phyloP scores from a whole-genome alignment of 2,888 invertebrate genomes.

The Dynastes tityus region DNA sequence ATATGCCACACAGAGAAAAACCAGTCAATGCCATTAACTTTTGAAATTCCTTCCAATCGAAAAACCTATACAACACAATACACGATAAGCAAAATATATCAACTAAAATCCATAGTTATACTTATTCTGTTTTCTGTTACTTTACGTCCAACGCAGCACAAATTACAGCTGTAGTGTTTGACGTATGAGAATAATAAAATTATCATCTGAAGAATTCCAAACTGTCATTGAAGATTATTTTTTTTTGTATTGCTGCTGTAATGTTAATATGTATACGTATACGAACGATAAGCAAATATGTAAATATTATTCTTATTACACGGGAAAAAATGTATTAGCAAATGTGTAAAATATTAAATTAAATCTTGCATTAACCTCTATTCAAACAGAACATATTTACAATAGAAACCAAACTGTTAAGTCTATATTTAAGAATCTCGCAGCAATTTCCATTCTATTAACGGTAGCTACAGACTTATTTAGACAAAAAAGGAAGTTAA shows the following conservation, averaged over 20 bases:
- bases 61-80: constrained; percentile 4
- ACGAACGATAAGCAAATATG: neutral
- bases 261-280: neutral
- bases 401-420: no score
- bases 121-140: no score
- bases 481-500: constrained; percentile 9
- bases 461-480: constrained; percentile 7
- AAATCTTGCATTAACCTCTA: no score
- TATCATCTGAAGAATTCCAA: constrained; percentile 2
- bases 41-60: constrained; percentile 11
- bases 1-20: constrained; percentile 7
- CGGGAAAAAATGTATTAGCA: no score
- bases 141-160: neutral
- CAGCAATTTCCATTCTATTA: neutral
- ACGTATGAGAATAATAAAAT: neutral
- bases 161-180: constrained; percentile 17
- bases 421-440: no score
- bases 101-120: no score
- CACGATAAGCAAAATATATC: neutral
- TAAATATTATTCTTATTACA: no score
- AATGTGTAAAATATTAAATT: no score
- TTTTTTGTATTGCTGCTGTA: neutral
- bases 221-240: constrained; percentile 20
- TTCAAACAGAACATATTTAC: no score
- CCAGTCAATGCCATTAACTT: constrained; percentile 37